These are phyloP conservation scores for Lacerta agilis DNA, from an alignment of 2,797 vertebrate genomes.

Conservation along the genomic window DNA sequence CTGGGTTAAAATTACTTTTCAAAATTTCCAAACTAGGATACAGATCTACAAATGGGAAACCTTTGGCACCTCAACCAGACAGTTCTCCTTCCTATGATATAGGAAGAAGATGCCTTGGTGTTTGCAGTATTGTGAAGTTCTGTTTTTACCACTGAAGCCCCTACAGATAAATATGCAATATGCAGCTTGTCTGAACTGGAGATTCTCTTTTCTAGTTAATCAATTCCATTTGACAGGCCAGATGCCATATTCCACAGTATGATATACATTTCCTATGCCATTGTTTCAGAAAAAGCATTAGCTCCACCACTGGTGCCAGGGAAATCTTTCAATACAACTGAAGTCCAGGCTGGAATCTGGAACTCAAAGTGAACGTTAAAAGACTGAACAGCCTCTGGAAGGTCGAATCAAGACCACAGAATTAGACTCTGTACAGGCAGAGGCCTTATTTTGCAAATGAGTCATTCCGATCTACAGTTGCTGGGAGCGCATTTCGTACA, in stretches of 20 bases:
- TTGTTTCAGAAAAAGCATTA: neutral
- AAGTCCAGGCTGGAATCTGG: accelerated
- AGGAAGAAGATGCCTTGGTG: neutral
- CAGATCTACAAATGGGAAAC: neutral
- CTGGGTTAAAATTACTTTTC: neutral
- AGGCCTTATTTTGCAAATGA: too few species aligned
- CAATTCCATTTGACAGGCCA: neutral
- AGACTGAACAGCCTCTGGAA: neutral
- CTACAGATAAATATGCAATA: neutral
- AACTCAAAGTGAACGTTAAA: neutral
- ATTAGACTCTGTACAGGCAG: neutral
- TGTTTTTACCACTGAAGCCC: neutral
- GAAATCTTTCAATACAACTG: neutral
- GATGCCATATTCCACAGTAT: neutral
- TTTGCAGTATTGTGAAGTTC: neutral
- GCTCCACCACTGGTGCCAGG: neutral
- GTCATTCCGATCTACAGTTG: too few species aligned
- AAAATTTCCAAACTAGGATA: neutral
- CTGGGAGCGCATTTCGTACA: too few species aligned
- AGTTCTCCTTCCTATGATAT: neutral
- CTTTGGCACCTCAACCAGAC: neutral
- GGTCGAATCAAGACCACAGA: constrained; percentile 14
- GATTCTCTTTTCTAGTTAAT: neutral
- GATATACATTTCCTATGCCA: neutral
- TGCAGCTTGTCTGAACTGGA: neutral